Evolutionary conservation across 2,888 invertebrate species (phyloP), one percentile per base, ranked within the genome.

Genomic region (Pristionchus fissidentatus): DNA sequence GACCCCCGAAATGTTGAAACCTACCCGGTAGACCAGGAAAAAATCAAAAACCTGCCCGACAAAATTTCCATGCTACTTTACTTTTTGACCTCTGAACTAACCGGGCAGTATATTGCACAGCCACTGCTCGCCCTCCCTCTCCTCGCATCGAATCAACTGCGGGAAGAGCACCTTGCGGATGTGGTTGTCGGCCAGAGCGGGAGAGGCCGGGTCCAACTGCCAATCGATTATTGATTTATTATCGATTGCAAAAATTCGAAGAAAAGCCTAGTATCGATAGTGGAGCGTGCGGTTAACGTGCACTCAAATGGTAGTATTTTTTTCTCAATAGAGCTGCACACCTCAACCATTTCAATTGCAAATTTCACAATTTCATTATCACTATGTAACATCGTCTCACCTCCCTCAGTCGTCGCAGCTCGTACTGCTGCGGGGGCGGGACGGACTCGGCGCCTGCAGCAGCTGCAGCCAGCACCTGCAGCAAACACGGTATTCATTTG

Each of bases 371-470:
- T n/a, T n/a, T n/a, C n/a, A n/a, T n/a, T n/a, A n/a, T n/a, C n/a
- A n/a, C n/a, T n/a, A n/a, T n/a, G n/a, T n/a, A n/a, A n/a, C n/a
- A n/a, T n/a, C n/a, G n/a, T n/a, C n/a, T 7, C n/a, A 81, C 80
- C 41, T 81, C 80, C 43, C 62, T 60, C 8, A 91, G 81, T 55
- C 90, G 83, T 1, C 85, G 83, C 15, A 91, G 84, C 81, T 92
- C 91, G 84, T 91, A 91, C 62, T 88, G 89, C 80, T 91, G 91
- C 10, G 91, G 91, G 32, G 91, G 91, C n/a, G 91, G 91, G 2
- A 91, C 86, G 10, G 86, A 84, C 38, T 86, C 84, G 3, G 85
- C 83, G 38, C 88, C 90, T 1, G 75, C 26, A 32, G 49, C 82
- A 1, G 87, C 87, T 22, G 85, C 84, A 19, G 82, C 79, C 3